Conservation (phyloP, 2,113 vertebrate species). For the Trichomycterus rosablanca region DNA sequence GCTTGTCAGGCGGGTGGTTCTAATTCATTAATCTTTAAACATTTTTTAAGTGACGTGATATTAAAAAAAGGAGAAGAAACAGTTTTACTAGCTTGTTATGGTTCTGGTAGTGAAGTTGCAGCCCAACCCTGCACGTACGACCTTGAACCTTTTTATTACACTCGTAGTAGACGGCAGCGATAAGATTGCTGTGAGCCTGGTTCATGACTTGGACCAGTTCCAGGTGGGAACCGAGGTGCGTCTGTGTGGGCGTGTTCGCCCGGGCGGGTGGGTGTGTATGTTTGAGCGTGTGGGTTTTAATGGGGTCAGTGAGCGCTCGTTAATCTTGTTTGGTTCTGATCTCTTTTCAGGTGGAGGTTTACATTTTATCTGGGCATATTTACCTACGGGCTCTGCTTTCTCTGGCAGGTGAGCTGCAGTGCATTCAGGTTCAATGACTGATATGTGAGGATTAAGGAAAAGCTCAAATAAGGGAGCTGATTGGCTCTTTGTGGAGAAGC, state of each 20-base stretch:
- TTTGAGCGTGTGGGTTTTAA: background rate
- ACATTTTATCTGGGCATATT: slow-evolving; percentile 92
- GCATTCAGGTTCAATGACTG: too few species aligned
- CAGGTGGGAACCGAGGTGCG: background rate
- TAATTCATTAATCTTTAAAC: too few species aligned
- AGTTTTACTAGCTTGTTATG: too few species aligned
- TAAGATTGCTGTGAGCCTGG: background rate
- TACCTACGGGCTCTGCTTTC: slow-evolving; percentile 85
- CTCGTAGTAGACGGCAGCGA: background rate
- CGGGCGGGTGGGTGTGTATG: background rate
- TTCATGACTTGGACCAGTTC: background rate
- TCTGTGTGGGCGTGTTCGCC: slow-evolving; percentile 1
- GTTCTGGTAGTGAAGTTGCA: too few species aligned
- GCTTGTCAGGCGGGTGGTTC: too few species aligned
- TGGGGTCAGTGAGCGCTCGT: background rate
- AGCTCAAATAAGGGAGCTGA: too few species aligned
- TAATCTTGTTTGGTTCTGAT: slow-evolving; percentile 19
- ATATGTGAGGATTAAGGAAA: too few species aligned
- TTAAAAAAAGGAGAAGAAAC: too few species aligned
- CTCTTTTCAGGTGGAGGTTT: slow-evolving; percentile 87
- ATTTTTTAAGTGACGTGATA: too few species aligned
- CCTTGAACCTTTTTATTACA: slow-evolving; percentile 10
- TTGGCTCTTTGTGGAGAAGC: too few species aligned
- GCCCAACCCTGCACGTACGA: background rate
- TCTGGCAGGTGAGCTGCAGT: slow-evolving; percentile 86